Evolutionary conservation across 2,113 vertebrate species (phyloP).

Genomic region (Peucedramus taeniatus): DNA sequence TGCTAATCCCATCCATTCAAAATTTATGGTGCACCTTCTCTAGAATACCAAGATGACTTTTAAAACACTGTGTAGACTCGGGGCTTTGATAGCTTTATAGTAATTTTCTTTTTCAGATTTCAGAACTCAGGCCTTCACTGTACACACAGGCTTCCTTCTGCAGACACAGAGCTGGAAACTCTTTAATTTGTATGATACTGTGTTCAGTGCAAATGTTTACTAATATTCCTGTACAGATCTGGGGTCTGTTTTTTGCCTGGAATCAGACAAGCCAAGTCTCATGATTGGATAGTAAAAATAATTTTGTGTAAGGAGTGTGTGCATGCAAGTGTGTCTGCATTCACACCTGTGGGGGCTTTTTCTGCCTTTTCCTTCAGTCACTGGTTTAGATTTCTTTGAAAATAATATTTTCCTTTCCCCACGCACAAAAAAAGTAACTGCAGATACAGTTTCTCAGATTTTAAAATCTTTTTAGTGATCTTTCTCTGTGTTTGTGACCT

Average conservation of each 20-base stretch:
- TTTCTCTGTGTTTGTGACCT: neutral
- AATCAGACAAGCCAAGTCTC: neutral
- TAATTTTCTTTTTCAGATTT: neutral
- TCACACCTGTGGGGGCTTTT: accelerated
- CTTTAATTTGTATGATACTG: neutral
- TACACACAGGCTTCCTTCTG: neutral
- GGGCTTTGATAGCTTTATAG: neutral
- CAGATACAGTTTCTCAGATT: neutral
- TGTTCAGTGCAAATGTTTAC: neutral
- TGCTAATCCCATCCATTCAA: slow-evolving; percentile 41
- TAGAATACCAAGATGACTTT: neutral
- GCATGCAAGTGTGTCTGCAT: neutral
- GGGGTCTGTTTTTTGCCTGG: neutral
- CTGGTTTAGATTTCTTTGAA: neutral
- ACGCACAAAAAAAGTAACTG: neutral
- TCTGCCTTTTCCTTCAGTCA: neutral
- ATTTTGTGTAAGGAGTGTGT: neutral
- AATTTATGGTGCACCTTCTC: slow-evolving; percentile 24
- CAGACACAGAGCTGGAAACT: neutral
- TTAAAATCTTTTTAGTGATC: neutral
- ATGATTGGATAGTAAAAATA: neutral
- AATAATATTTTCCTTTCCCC: neutral
- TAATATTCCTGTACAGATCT: neutral
- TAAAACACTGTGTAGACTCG: neutral
- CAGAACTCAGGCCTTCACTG: neutral